Evolutionary conservation across 30 jellyfish, hydroid and myxozoan species (phyloP).

Genomic region (Clytia hemisphaerica): DNA sequence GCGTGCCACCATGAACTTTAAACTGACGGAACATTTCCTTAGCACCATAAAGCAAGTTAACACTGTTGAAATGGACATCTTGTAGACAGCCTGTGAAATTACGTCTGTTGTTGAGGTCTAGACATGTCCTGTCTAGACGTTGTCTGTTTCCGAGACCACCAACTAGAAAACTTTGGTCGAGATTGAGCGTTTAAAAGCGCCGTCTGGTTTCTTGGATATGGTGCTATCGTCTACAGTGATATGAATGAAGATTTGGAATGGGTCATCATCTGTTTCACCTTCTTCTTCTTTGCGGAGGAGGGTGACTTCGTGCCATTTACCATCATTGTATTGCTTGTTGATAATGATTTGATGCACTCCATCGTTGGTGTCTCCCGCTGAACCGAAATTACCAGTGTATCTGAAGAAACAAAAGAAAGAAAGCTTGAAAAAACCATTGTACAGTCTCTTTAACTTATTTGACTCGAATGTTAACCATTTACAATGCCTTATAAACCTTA

Average conservation of each 20-base stretch:
- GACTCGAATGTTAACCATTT: too few species aligned
- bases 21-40: conserved; percentile 33
- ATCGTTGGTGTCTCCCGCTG: conserved; percentile 47
- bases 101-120: too few species aligned
- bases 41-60: conserved; percentile 71
- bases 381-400: conserved; percentile 92
- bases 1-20: conserved; percentile 38
- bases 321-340: conserved; percentile 69
- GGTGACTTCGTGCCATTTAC: conserved; percentile 80
- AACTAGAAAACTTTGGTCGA: conserved; percentile 45
- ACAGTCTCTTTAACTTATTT: too few species aligned
- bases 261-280: too few species aligned
- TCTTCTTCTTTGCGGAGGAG: conserved; percentile 41
- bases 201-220: conserved; percentile 50
- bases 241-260: conserved; percentile 29
- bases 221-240: conserved; percentile 57
- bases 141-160: conserved; percentile 74
- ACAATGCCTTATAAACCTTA: too few species aligned
- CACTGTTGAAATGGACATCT: conserved; percentile 57
- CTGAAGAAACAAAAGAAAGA: conserved; percentile 31
- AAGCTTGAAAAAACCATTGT: too few species aligned
- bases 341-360: conserved; percentile 66
- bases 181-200: conserved; percentile 52
- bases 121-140: conserved; percentile 33
- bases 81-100: conserved; percentile 83